Conservation (phyloP, 2,113 vertebrate genomes). For the Collichthys lucidus region DNA sequence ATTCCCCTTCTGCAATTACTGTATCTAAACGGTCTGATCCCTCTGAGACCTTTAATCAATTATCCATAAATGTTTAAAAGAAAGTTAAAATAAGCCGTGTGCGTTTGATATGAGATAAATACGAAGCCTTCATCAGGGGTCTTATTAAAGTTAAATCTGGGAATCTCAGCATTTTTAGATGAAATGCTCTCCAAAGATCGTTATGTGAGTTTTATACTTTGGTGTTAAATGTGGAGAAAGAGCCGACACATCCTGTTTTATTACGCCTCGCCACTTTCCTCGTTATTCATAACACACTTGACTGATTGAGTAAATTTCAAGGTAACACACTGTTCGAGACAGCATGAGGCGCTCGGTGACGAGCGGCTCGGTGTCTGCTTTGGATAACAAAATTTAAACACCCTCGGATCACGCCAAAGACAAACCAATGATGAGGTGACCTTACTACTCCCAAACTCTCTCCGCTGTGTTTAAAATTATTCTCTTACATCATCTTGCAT, state of each 20-base stretch:
- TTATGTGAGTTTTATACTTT: background rate
- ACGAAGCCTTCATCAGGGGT: slow-evolving; percentile 11
- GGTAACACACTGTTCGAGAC: slow-evolving; percentile 15
- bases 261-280: background rate
- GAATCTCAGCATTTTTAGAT: slow-evolving; percentile 9
- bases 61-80: slow-evolving; percentile 36
- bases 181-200: background rate
- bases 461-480: slow-evolving; percentile 10
- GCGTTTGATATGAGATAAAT: slow-evolving; percentile 11
- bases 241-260: slow-evolving; percentile 10
- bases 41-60: slow-evolving; percentile 32
- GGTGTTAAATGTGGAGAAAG: background rate
- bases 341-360: slow-evolving; percentile 1
- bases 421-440: slow-evolving; percentile 26
- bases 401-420: slow-evolving; percentile 38
- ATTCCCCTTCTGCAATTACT: slow-evolving; percentile 11
- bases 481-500: slow-evolving; percentile 20
- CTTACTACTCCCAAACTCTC: slow-evolving; percentile 17
- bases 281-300: background rate
- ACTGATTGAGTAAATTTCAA: slow-evolving; percentile 26
- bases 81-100: slow-evolving; percentile 21
- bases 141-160: background rate
- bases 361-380: background rate
- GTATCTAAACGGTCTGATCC: slow-evolving; percentile 29
- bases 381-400: background rate